These are phyloP conservation scores for Ptychochromis oligacanthus DNA, from an alignment of 2,113 vertebrate genomes.

Conservation along the genomic window DNA sequence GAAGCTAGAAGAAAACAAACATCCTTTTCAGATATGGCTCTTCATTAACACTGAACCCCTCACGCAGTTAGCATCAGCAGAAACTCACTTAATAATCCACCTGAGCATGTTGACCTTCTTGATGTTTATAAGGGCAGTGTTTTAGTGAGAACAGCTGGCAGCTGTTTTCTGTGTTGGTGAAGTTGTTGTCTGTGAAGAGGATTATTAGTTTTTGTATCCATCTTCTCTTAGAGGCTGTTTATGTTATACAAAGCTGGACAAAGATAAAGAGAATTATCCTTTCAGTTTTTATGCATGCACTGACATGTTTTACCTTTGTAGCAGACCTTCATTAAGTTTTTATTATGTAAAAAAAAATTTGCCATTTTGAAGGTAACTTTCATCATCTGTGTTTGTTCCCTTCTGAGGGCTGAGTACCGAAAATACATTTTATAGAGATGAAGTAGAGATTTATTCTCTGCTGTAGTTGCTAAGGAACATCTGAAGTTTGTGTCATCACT, in stretches of 20 bases:
- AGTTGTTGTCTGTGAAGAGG: neutral
- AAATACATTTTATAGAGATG: slow-evolving; percentile 14
- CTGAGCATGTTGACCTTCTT: slow-evolving; percentile 8
- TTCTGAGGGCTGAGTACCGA: slow-evolving; percentile 9
- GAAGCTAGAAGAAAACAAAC: neutral
- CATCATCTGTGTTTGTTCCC: neutral
- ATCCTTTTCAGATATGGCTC: neutral
- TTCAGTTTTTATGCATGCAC: neutral
- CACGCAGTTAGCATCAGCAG: neutral
- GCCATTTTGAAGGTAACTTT: slow-evolving; percentile 6
- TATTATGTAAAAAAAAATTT: too few relatives aligned
- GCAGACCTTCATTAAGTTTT: neutral
- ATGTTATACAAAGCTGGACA: neutral
- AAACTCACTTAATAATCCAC: neutral
- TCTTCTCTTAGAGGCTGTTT: neutral
- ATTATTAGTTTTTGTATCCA: neutral
- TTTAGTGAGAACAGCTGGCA: slow-evolving; percentile 23
- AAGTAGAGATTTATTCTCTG: slow-evolving; percentile 57
- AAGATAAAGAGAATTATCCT: neutral
- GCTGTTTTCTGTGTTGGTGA: neutral
- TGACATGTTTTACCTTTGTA: neutral
- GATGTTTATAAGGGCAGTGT: neutral
- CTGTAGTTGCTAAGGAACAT: slow-evolving; percentile 73
- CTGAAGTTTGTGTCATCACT: slow-evolving; percentile 35
- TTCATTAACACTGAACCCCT: neutral